Evolutionary conservation across 2,888 invertebrate species (phyloP), one percentile per base, ranked within the genome.

Genomic region (Ellobium chinense): DNA sequence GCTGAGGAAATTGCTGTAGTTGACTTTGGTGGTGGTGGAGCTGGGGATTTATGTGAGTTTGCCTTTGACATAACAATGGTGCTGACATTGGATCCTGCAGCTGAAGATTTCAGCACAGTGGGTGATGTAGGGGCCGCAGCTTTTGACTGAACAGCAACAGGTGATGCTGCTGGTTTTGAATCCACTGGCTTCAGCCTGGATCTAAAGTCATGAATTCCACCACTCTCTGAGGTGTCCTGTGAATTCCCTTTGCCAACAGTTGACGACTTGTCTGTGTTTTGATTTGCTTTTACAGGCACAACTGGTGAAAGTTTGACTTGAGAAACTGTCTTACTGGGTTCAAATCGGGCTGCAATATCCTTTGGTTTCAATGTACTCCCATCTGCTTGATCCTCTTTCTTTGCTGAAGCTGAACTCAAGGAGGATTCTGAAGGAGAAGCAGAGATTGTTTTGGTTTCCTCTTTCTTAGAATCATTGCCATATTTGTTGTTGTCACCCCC

Each of bases 401-500:
- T 29, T 9, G 65, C 18, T 27, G 27, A 21, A 5, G 62, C 29
- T 37, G 60, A 9, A 63, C 27, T 29, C 18, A 31, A n/a, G 18
- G 29, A 3, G 46, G 70, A 24, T 12, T 18, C 46, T n/a, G 18
- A 21, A 18, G n/a, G 14, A 24, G 46, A n/a, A 39, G 24, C 58
- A 63, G 70, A n/a, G 14, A 31, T 27, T 12, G 56, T 5, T 14
- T n/a, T 68, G 24, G 54, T 70, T 37, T 69, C 75, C 29, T 79
- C 77, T 24, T 66, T 63, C 4, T 72, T 66, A 14, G 66, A 56
- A 63, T 27, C 39, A 34, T 63, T 60, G 27, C 60, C 54, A 21
- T 70, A 62, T 56, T 66, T 81, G 31, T 80, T 81, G 39, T 82
- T 82, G 81, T 87, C 85, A 24, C 87, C 80, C 46, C 86, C 82